A percentile compares a stretch with the other conserved stretches of the same genome.
Conservation (phyloP, 2,113 vertebrate species). For the Echinops telfairi region DNA sequence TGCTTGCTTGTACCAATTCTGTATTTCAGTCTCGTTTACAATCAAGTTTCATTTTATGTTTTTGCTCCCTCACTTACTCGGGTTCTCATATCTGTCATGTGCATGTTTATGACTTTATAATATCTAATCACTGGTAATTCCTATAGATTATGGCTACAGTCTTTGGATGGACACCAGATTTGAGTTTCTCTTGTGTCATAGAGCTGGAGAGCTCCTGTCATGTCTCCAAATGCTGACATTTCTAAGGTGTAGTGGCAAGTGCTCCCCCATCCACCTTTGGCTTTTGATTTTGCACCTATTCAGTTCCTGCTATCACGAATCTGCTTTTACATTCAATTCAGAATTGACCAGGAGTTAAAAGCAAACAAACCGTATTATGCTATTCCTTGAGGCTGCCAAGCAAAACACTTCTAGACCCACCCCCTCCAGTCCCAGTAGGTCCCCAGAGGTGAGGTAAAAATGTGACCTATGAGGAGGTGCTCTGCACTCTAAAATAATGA, state of each 20-base stretch:
- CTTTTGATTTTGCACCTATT: not conserved
- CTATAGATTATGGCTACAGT: not conserved
- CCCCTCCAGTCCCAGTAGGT: too few relatives aligned
- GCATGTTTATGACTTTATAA: not conserved
- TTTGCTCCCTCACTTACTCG: not conserved
- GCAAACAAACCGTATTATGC: too few relatives aligned
- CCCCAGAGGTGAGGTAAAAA: too few relatives aligned
- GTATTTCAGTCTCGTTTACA: not conserved
- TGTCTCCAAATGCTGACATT: not conserved
- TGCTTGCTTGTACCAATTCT: not conserved
- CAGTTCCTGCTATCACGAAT: not conserved
- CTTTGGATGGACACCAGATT: not conserved
- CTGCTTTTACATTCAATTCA: not conserved
- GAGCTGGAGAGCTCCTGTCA: not conserved
- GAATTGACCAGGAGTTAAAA: not conserved
- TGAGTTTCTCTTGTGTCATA: not conserved
- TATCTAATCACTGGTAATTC: constrained; percentile 20
- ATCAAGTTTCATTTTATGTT: not conserved
- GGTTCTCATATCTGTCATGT: not conserved
- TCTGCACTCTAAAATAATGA: too few relatives aligned
- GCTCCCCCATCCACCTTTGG: not conserved
- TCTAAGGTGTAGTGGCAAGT: not conserved
- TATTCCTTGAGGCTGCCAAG: too few relatives aligned
- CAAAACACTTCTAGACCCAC: too few relatives aligned
- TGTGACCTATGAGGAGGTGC: too few relatives aligned